A percentile compares a stretch with the other conserved stretches of the same genome.
phyloP scores from a whole-genome alignment of 1,140 invertebrate species.

The Drosophila serrata region DNA sequence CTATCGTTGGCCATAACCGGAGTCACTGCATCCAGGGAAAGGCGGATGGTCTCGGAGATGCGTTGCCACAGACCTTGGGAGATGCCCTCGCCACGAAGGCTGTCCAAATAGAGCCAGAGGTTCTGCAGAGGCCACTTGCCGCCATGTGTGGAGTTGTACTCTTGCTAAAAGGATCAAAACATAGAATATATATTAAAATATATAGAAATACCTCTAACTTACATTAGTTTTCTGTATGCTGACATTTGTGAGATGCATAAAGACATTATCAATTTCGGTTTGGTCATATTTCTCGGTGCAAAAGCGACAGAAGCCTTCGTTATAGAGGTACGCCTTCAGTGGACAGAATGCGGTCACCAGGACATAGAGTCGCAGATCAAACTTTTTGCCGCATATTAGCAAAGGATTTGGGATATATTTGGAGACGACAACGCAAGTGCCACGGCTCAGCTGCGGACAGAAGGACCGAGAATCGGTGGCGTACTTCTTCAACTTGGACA shows the following conservation, averaged over 20 bases:
- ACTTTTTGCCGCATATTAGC: constrained; percentile 95
- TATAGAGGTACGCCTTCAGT: constrained; percentile 93
- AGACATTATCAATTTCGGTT: constrained; percentile 92
- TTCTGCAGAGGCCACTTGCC: constrained; percentile 98
- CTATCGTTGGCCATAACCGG: constrained; percentile 91
- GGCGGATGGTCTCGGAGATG: constrained; percentile 95
- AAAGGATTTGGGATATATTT: constrained; percentile 95
- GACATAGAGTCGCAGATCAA: constrained; percentile 94
- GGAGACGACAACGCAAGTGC: constrained; percentile 94
- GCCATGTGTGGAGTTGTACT: constrained; percentile 95
- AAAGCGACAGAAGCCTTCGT: constrained; percentile 92
- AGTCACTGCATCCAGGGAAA: constrained; percentile 94
- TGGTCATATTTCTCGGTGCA: constrained; percentile 93
- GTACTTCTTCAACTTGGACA: constrained; percentile 95
- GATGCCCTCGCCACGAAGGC: constrained; percentile 94
- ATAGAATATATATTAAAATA: background rate
- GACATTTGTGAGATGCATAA: constrained; percentile 95
- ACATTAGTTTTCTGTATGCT: constrained; percentile 93
- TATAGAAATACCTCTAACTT: constrained; percentile 75
- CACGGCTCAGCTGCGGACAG: constrained; percentile 92
- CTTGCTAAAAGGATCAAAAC: too few species aligned
- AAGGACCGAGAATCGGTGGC: constrained; percentile 91
- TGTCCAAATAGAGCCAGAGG: constrained; percentile 95
- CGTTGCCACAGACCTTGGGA: constrained; percentile 93
- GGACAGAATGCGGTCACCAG: constrained; percentile 94